A percentile compares a stretch with the other conserved stretches of the same genome.
phyloP scores from a whole-genome alignment of 2,888 invertebrate species.

The Deilephila elpenor region DNA sequence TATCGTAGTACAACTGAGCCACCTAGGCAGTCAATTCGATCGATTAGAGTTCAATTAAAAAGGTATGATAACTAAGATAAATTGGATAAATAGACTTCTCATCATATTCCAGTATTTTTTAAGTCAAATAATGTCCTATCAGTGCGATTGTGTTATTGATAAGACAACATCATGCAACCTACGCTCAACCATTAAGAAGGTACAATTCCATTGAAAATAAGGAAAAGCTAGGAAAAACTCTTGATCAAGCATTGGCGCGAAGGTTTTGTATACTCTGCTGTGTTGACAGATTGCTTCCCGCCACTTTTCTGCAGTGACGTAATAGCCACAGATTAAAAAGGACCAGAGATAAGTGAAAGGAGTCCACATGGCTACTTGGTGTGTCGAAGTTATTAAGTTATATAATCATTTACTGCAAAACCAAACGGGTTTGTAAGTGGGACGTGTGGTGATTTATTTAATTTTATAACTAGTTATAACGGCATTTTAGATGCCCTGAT shows the following conservation, averaged over 20 bases:
- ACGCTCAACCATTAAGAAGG: neutral
- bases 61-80: too few species aligned
- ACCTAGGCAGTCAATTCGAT: too few species aligned
- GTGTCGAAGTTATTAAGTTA: conserved; percentile 28
- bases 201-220: conserved; percentile 15
- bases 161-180: neutral
- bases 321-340: conserved; percentile 57
- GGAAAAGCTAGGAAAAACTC: conserved; percentile 7
- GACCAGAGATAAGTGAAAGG: conserved; percentile 65
- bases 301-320: neutral
- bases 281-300: conserved; percentile 11
- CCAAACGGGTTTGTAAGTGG: conserved; percentile 44
- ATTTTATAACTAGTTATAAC: conserved; percentile 27
- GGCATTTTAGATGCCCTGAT: conserved; percentile 26
- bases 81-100: too few species aligned
- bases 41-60: too few species aligned
- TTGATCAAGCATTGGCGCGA: conserved; percentile 10
- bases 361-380: conserved; percentile 41
- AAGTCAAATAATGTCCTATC: too few species aligned
- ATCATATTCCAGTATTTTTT: too few species aligned
- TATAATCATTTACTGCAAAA: conserved; percentile 28
- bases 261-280: neutral
- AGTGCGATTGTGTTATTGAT: too few species aligned
- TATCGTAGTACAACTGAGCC: too few species aligned
- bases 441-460: conserved; percentile 41